Base-by-base conservation (phyloP, 2,888 invertebrate genomes). In the Campoplex nolae region DNA sequence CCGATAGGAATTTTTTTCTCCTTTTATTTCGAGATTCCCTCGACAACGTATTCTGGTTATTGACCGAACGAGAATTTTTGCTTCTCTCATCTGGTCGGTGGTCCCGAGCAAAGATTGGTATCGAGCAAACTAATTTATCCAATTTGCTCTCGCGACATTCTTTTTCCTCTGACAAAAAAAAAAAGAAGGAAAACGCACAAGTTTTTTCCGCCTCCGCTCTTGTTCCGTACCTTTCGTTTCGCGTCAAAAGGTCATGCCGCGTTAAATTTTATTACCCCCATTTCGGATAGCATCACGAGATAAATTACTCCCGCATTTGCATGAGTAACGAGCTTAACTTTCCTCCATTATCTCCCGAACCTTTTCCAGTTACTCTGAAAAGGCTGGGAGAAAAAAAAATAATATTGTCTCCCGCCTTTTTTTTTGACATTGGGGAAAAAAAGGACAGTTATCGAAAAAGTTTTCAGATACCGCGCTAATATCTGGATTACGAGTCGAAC, bases 261-360 rank as follows among this genome's bases (percentile, higher is more conserved):
- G 32, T 62, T 62, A 62, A 32, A 62, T 62, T 62, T 62, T 62
- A 62, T 32, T 32, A 62, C 32, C 16, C 16, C 62, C 16, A 62
- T 62, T 62, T 62, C 32, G 32, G 62, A 62, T 32, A 62, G 32
- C 13, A 32, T 62, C 62, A 32, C 62, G 6, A 32, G 62, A 62
- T 62, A 62, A 62, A 62, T 62, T 42, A 68, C 68, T 68, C 42
- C 23, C 23, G 42, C 42, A 68, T 62, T 62, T 62, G 13, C 62
- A 62, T 62, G 62, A 62, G 62, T 62, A 62, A 62, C 62, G 62
- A 62, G 62, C 32, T 62, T 62, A 62, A 62, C 62, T 62, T 62
- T 62, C 32, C 62, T 62, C 62, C 32, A 62, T 62, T 62, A 62
- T 62, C 62, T 62, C 32, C 16, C 62, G 3, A 62, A 32, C 32